Base-by-base conservation (phyloP, 2,888 invertebrate genomes). In the Byasa hedistus region DNA sequence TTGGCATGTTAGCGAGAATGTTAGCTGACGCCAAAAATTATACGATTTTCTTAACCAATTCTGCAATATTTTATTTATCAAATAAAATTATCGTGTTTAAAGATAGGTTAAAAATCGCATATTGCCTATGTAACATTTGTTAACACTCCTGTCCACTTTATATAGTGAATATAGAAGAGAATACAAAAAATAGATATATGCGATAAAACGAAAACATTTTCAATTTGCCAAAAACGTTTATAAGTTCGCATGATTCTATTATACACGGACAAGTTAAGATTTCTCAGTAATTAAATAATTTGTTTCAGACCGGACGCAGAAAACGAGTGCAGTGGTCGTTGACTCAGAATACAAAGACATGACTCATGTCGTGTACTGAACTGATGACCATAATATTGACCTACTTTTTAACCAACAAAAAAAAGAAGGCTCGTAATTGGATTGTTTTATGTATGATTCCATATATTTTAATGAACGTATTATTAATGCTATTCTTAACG, bases 221-320 rank as follows among this genome's bases (percentile, higher is more conserved):
- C 24, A 44, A 44, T 48, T 8, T 21, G 66, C 39, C 4, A 23
- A 22, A 23, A 22, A 27, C 44, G n/a, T 32, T 21, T 56, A 56
- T 17, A 23, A 63, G 17, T 60, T 51, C 59, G 63, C 54, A 32
- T 55, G 58, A 39, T 55, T 52, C 56, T 8, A 8, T 32, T 61
- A 58, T 17, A 27, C 24, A 22, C n/a, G 27, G 23, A 23, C 62
- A 44, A 27, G 59, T 67, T 63, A 67, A 67, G 58, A 63, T 63
- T 67, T 67, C 66, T 63, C 21, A 55, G n/a, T 51, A 63, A 63
- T 56, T 21, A 62, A 66, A 62, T 55, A 63, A 67, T 59, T 63
- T 36, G 24, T 27, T 55, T 55, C 22, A 51, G 23, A 57, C 21
- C 48, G 17, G 27, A 22, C 27, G 59, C 59, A 66, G 62, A 67